These are phyloP conservation scores for Lepidotrigona ventralis DNA, from an alignment of 1,140 invertebrate species.

Conservation along the genomic window DNA sequence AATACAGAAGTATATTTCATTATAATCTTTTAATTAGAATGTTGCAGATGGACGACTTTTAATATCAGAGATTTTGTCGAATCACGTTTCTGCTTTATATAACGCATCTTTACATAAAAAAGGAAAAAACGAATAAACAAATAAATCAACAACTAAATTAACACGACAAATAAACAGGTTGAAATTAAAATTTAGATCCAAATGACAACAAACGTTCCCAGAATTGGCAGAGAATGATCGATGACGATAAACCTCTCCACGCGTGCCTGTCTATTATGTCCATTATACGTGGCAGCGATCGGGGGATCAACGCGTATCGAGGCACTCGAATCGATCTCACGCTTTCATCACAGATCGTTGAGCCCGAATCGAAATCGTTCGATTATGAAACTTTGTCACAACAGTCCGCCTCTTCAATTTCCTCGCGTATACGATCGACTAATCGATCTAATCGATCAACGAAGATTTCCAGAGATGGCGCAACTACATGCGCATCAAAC, in stretches of 20 bases:
- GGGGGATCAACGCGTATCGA: conserved; percentile 40
- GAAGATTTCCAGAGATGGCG: too few relatives aligned
- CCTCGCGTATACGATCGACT: conserved; percentile 37
- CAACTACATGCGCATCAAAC: too few relatives aligned
- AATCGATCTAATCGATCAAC: conserved; percentile 35
- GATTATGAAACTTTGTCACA: conserved; percentile 71
- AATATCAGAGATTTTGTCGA: too few relatives aligned
- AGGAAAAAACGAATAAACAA: too few relatives aligned
- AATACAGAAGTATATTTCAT: too few relatives aligned
- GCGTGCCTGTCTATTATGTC: conserved; percentile 16
- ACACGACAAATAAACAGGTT: too few relatives aligned
- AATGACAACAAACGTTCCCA: neutral
- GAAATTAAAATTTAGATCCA: too few relatives aligned
- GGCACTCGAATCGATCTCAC: conserved; percentile 63
- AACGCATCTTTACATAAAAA: too few relatives aligned
- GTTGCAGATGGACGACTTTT: too few relatives aligned
- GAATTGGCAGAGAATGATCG: conserved; percentile 45
- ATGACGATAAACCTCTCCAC: conserved; percentile 39
- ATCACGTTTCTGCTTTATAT: too few relatives aligned
- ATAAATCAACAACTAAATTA: too few relatives aligned
- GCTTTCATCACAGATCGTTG: conserved; percentile 55
- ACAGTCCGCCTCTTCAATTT: conserved; percentile 63
- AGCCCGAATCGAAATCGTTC: conserved; percentile 52
- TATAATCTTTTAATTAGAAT: too few relatives aligned
- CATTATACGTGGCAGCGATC: conserved; percentile 53